Percentiles rank a stretch among this genome's conserved stretches.
phyloP scores from a whole-genome alignment of 2,888 invertebrate species.

The Phaedon cochleariae region DNA sequence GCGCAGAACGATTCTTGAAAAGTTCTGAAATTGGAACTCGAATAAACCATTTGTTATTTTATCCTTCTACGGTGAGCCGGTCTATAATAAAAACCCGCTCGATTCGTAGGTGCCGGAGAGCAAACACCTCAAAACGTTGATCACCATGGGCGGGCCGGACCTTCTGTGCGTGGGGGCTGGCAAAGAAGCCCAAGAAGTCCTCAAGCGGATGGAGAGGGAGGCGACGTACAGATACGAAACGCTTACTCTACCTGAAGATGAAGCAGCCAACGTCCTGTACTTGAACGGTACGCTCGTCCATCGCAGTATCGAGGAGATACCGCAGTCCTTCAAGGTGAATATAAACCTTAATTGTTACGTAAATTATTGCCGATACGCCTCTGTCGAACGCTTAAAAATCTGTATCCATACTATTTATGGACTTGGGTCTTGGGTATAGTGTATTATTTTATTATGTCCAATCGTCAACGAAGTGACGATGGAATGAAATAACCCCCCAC shows the following conservation, averaged over 20 bases:
- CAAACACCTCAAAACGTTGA: conserved; percentile 83
- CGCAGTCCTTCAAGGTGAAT: conserved; percentile 76
- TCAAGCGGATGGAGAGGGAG: conserved; percentile 90
- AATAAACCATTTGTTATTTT: too few relatives aligned
- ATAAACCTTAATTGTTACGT: background rate
- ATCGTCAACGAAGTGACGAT: too few relatives aligned
- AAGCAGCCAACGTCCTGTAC: conserved; percentile 90
- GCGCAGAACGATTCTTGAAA: too few relatives aligned
- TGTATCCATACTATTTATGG: too few relatives aligned
- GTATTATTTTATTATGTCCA: too few relatives aligned
- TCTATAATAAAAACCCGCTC: background rate
- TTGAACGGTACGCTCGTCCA: conserved; percentile 94
- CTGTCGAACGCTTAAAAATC: too few relatives aligned
- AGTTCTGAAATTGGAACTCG: too few relatives aligned
- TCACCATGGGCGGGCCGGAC: conserved; percentile 91
- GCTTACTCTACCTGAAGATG: conserved; percentile 88
- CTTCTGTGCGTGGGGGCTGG: conserved; percentile 88
- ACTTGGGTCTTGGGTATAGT: too few relatives aligned
- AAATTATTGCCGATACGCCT: too few relatives aligned
- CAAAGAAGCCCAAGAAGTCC: conserved; percentile 83
- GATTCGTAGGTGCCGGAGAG: conserved; percentile 71
- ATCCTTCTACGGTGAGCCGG: too few relatives aligned
- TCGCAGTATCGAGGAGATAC: conserved; percentile 81
- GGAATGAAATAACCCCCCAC: too few relatives aligned
- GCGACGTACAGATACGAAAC: conserved; percentile 91